Conservation (phyloP, 2,888 invertebrate genomes). For the Podabrus alpinus region DNA sequence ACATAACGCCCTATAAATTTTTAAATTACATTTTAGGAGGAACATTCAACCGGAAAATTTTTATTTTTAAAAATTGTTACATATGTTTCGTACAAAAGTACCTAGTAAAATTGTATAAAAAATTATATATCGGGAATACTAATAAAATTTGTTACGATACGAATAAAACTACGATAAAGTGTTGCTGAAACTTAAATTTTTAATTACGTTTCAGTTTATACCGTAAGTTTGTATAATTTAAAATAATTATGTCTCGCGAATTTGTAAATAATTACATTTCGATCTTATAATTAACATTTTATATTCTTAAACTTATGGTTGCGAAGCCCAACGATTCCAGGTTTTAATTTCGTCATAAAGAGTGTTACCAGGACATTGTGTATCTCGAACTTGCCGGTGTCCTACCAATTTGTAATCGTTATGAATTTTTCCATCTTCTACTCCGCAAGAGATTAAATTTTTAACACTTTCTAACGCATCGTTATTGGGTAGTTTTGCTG, state of each 20-base stretch:
- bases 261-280: background rate
- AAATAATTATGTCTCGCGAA: background rate
- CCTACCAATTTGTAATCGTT: conserved; percentile 55
- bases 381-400: conserved; percentile 55
- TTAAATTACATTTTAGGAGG: background rate
- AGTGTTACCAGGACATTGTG: conserved; percentile 58
- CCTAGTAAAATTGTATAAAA: background rate
- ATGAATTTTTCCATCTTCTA: conserved; percentile 51
- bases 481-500: conserved; percentile 54
- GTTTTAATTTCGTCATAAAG: conserved; percentile 57
- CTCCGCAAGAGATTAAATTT: conserved; percentile 55
- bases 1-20: background rate
- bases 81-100: background rate
- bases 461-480: conserved; percentile 53
- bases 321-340: conserved; percentile 50
- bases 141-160: background rate
- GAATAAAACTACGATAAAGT: background rate
- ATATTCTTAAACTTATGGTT: conserved; percentile 6
- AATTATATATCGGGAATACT: background rate
- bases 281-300: background rate
- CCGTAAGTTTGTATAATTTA: background rate
- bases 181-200: background rate
- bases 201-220: background rate
- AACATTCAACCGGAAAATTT: background rate
- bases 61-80: background rate